Percentiles rank a stretch among this genome's conserved stretches.
These are phyloP conservation scores for Ennomos erosarius DNA, from an alignment of 2,888 invertebrate genomes.

Conservation along the genomic window DNA sequence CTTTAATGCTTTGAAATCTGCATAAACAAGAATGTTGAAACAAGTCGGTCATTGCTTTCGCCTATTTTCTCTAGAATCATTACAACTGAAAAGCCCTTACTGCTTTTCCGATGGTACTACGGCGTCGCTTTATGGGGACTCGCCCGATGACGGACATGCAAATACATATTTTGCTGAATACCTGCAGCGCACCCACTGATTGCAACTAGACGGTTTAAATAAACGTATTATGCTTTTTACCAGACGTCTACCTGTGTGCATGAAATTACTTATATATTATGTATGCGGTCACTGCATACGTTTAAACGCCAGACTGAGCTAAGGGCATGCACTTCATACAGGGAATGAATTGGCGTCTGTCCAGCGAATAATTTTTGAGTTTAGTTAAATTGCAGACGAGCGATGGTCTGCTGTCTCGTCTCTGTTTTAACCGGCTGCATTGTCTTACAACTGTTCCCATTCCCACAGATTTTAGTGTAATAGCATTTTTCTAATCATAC, in stretches of 20 bases:
- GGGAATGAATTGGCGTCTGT: slow-evolving; percentile 29
- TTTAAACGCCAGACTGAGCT: slow-evolving; percentile 32
- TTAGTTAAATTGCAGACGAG: slow-evolving; percentile 20
- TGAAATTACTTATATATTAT: slow-evolving; percentile 36
- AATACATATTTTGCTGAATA: slow-evolving; percentile 25
- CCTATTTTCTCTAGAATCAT: too few species aligned
- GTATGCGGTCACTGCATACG: slow-evolving; percentile 40
- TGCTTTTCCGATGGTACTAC: background rate
- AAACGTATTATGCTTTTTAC: slow-evolving; percentile 40
- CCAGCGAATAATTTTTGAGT: slow-evolving; percentile 29
- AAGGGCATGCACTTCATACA: slow-evolving; percentile 22
- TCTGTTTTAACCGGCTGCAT: background rate
- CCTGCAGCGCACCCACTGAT: slow-evolving; percentile 47
- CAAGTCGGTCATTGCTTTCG: too few species aligned
- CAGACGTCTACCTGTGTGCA: slow-evolving; percentile 41
- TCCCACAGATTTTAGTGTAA: too few species aligned
- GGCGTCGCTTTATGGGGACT: slow-evolving; percentile 48
- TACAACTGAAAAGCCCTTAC: background rate
- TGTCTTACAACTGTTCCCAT: background rate
- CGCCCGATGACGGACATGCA: slow-evolving; percentile 34
- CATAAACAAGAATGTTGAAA: too few species aligned
- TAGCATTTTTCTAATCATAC: too few species aligned
- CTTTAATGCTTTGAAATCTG: too few species aligned
- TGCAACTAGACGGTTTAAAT: slow-evolving; percentile 40
- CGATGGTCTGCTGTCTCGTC: slow-evolving; percentile 16